Conservation (phyloP, 2,113 vertebrate species). For the Anseranas semipalmata region DNA sequence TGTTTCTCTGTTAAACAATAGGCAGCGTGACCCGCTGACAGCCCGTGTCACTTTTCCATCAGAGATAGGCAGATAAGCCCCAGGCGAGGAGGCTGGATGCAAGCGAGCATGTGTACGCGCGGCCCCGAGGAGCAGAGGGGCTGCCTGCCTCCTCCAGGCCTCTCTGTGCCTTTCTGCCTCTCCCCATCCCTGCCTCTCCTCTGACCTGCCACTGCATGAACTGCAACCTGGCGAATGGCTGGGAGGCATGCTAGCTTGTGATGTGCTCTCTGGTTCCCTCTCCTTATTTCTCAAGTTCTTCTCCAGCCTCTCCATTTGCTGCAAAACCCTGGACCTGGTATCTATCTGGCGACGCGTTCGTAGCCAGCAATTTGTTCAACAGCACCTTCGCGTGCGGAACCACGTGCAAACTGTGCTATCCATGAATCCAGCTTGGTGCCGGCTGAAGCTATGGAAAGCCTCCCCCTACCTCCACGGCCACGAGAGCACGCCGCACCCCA, state of each 20-base stretch:
- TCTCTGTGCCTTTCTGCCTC: neutral
- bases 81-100: neutral
- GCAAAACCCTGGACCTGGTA: fast-evolving
- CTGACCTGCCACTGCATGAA: neutral
- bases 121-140: neutral
- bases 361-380: neutral
- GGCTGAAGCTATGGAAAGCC: neutral
- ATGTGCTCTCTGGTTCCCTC: neutral
- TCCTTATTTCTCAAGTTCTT: neutral
- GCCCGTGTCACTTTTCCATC: neutral
- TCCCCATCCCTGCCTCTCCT: neutral
- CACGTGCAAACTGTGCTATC: neutral
- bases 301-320: neutral
- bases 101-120: neutral
- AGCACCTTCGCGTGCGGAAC: too few relatives aligned
- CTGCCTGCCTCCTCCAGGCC: neutral
- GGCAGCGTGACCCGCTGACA: neutral
- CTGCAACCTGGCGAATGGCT: neutral
- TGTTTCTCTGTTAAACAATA: neutral
- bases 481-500: fast-evolving
- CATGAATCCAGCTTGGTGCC: neutral
- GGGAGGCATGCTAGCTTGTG: neutral
- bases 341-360: neutral
- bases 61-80: neutral
- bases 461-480: neutral